Evolutionary conservation across 2,797 vertebrate species (phyloP), one percentile per base, ranked within the genome.

Genomic region (Protosalanx chinensis): DNA sequence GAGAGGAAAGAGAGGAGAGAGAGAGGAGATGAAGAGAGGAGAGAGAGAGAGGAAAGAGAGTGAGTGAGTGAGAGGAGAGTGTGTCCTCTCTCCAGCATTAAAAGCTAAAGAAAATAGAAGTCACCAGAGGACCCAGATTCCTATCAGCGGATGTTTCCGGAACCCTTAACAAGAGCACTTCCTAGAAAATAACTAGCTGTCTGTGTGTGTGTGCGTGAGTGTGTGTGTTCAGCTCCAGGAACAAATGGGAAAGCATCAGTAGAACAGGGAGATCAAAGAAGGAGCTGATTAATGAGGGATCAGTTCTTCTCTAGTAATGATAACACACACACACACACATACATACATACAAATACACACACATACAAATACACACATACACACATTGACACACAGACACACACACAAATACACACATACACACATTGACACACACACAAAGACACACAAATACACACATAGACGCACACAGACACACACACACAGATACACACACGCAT

Each of bases 101-200:
- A 78, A 83, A 80, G 81, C 83, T 87, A 86, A 88, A 86, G 84
- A 89, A 88, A 90, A 90, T 86, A 88, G 85, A 90, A 79, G 81
- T 80, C 81, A 83, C 82, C 83, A 86, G 82, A 87, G 85, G 77
- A 85, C 76, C 62, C 5, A 86, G 88, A 91, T 91, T 88, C 82
- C 79, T 89, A 91, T 91, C 88, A 81, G 80, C 63, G 85, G 84
- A 86, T 89, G 84, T 91, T 91, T 91, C 88, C 82, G 71, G 86
- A 80, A 77, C 72, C 80, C 84, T 88, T 86, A 80, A 89, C 84
- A 77, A 82, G 82, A 86, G 79, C 77, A 80, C 84, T 90, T 89
- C 81, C 86, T 87, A 84, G 80, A 83, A 90, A 88, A 86, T 85
- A 86, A 83, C 85, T 85, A 73, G 78, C 74, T 65, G 76, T 23